Evolutionary conservation across 2,888 invertebrate species (phyloP).

Genomic region (Drosophila macrospina): DNA sequence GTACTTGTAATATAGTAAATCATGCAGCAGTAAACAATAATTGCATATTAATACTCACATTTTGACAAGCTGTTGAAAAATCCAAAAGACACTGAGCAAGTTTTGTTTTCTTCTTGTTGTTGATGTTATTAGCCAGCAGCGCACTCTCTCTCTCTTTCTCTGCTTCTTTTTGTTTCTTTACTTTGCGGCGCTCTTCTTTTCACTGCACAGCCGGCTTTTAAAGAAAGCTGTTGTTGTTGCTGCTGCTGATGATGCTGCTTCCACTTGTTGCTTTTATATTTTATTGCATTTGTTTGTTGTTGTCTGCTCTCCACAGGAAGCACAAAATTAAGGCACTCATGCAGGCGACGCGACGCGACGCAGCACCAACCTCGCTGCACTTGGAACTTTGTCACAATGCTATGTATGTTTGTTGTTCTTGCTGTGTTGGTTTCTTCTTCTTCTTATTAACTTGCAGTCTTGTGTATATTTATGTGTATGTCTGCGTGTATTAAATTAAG

Average conservation of each 20-base stretch:
- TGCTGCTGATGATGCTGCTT: slow-evolving; percentile 20
- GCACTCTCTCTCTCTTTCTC: slow-evolving; percentile 1
- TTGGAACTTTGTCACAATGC: slow-evolving; percentile 55
- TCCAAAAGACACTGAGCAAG: slow-evolving; percentile 31
- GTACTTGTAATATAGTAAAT: slow-evolving; percentile 44
- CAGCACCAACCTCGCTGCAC: slow-evolving; percentile 67
- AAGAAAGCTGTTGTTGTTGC: slow-evolving; percentile 38
- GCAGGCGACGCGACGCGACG: slow-evolving; percentile 57
- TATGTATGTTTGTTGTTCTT: slow-evolving; percentile 30
- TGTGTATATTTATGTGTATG: slow-evolving; percentile 3
- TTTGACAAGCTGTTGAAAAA: slow-evolving; percentile 54
- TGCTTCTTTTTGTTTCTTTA: slow-evolving; percentile 12
- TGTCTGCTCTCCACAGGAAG: slow-evolving; percentile 66
- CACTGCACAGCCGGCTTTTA: slow-evolving; percentile 60
- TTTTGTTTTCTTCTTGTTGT: neutral
- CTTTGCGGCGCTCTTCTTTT: slow-evolving; percentile 31
- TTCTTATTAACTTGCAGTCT: slow-evolving; percentile 33
- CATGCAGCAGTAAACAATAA: slow-evolving; percentile 65
- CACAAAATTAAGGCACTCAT: slow-evolving; percentile 72
- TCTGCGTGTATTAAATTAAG: slow-evolving; percentile 49
- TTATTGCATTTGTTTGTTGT: slow-evolving; percentile 43
- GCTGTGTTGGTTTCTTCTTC: slow-evolving; percentile 25
- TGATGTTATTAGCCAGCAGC: neutral
- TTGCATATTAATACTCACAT: slow-evolving; percentile 73
- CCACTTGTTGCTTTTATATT: slow-evolving; percentile 53